Percentiles rank a stretch among this genome's conserved stretches.
These are phyloP conservation scores for Drosophila tsacasi DNA, from an alignment of 1,140 invertebrate species.

Conservation along the genomic window DNA sequence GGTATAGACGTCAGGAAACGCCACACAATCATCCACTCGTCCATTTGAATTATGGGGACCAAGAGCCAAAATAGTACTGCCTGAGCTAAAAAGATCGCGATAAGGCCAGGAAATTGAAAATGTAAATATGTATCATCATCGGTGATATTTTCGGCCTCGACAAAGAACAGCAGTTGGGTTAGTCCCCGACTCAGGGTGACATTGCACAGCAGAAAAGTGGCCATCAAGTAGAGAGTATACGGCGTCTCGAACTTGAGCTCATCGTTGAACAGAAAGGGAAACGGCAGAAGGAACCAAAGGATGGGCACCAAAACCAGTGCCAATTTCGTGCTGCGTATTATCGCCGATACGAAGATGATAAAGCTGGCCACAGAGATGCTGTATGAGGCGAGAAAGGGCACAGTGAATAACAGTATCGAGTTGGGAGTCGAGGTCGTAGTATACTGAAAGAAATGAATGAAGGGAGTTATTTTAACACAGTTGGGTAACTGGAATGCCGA, in stretches of 20 bases:
- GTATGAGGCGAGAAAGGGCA: constrained; percentile 36
- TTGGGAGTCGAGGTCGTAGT: neutral
- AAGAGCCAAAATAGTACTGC: constrained; percentile 14
- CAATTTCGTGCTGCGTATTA: constrained; percentile 26
- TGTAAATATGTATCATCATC: too few species aligned
- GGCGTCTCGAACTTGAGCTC: neutral
- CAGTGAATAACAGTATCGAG: neutral
- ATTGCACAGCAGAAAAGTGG: constrained; percentile 44
- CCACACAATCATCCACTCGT: neutral
- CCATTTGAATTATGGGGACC: neutral
- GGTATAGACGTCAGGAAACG: neutral
- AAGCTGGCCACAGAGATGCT: constrained; percentile 32
- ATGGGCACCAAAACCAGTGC: constrained; percentile 41
- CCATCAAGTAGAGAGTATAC: neutral
- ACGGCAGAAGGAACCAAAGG: constrained; percentile 36
- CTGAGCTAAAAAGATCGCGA: constrained; percentile 35
- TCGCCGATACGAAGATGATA: constrained; percentile 24
- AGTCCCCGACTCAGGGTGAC: constrained; percentile 45
- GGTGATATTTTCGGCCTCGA: too few species aligned
- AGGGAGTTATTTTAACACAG: neutral
- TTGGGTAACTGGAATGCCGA: accelerated
- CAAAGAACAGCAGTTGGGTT: neutral
- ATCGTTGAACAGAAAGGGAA: constrained; percentile 36
- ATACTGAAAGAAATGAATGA: neutral
- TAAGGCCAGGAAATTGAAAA: neutral